Conservation (phyloP, 2,797 vertebrate species). For the Zalophus californianus region DNA sequence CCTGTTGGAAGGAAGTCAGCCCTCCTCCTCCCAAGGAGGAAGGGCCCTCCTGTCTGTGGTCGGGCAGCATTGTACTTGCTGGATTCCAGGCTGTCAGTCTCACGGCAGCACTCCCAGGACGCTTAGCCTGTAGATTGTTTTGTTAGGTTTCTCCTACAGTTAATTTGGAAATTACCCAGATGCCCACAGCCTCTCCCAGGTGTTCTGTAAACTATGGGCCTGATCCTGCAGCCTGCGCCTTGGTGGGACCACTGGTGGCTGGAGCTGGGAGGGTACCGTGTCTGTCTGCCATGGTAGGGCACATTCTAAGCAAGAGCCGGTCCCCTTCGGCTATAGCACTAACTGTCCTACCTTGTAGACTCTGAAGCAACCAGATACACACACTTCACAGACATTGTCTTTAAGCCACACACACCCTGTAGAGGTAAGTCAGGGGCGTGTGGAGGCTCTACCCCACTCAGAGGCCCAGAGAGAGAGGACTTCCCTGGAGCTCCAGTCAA, state of each 20-base stretch:
- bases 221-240: slow-evolving; percentile 29
- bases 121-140: slow-evolving; percentile 79
- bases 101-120: slow-evolving; percentile 25
- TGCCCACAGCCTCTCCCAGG: slow-evolving; percentile 76
- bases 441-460: not conserved
- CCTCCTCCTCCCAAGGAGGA: slow-evolving; percentile 60
- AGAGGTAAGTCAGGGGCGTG: not conserved
- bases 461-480: not conserved
- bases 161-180: slow-evolving; percentile 81
- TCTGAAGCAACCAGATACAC: slow-evolving; percentile 32
- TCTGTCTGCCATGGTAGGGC: not conserved
- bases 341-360: not conserved
- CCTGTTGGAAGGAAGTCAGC: slow-evolving; percentile 72
- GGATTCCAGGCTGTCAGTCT: slow-evolving; percentile 80
- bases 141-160: slow-evolving; percentile 78
- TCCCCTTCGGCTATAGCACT: slow-evolving; percentile 11
- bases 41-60: slow-evolving; percentile 74
- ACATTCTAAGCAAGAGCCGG: slow-evolving; percentile 1
- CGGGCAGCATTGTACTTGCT: slow-evolving; percentile 55
- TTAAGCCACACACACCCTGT: not conserved
- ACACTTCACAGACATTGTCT: not conserved
- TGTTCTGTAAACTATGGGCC: slow-evolving; percentile 62
- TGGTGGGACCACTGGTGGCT: not conserved
- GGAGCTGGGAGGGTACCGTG: not conserved
- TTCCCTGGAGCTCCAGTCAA: not conserved